A percentile compares a stretch with the other conserved stretches of the same genome.
Conservation (phyloP, 2,797 vertebrate genomes). For the Liasis olivaceus region DNA sequence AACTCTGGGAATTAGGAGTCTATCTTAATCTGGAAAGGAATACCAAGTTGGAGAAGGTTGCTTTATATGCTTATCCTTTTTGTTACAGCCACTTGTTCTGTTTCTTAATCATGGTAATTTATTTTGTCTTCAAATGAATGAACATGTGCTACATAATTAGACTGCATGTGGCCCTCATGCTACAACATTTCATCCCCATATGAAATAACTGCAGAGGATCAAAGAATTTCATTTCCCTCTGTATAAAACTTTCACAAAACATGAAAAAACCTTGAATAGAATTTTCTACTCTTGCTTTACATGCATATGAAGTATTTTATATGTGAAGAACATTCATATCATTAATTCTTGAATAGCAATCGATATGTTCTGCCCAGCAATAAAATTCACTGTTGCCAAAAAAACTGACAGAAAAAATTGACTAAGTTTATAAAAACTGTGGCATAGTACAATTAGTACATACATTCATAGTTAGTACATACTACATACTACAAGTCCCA, state of each 20-base stretch:
- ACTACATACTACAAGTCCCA: not conserved
- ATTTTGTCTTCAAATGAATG: not conserved
- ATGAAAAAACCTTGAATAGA: not conserved
- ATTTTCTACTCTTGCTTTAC: not conserved
- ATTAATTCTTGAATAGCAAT: not conserved
- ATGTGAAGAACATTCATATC: not conserved
- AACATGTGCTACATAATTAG: not conserved
- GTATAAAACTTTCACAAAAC: not conserved
- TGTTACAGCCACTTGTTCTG: not conserved
- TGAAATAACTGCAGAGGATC: not conserved
- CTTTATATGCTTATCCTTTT: not conserved
- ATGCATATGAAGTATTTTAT: not conserved
- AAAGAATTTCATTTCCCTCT: not conserved
- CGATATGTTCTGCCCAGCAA: not conserved
- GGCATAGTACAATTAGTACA: not conserved
- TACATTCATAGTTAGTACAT: not conserved
- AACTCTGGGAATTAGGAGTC: not conserved
- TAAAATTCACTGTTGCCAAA: not conserved
- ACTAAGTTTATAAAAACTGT: not conserved
- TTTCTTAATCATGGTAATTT: not conserved
- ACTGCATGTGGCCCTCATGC: not conserved
- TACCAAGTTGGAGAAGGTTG: not conserved
- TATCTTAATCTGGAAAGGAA: not conserved
- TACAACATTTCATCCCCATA: not conserved
- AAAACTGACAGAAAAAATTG: not conserved